A percentile compares a stretch with the other conserved stretches of the same genome.
Evolutionary conservation across 2,797 vertebrate species (phyloP).

Genomic region (Chromobotia macracanthus): DNA sequence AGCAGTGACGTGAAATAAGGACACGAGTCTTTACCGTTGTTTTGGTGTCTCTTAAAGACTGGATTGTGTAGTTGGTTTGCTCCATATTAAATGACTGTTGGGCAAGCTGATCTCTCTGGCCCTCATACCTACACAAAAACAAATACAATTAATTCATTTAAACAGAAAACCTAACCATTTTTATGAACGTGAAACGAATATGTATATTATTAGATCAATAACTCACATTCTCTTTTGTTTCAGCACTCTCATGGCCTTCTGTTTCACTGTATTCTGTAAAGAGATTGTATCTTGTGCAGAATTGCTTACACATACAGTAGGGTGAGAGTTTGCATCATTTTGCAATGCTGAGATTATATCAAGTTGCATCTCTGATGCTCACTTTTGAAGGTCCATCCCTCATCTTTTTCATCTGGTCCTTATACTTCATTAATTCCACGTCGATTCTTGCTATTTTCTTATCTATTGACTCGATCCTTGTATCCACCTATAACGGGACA

Average conservation of each 20-base stretch:
- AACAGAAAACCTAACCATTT: neutral
- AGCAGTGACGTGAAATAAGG: neutral
- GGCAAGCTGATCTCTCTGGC: constrained; percentile 92
- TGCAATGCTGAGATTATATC: neutral
- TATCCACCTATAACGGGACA: constrained; percentile 86
- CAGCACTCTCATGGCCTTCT: constrained; percentile 95
- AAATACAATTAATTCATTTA: neutral
- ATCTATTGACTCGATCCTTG: constrained; percentile 92
- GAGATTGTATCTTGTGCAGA: constrained; percentile 44
- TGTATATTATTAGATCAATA: neutral
- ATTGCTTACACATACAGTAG: neutral
- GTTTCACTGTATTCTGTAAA: constrained; percentile 94
- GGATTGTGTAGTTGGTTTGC: constrained; percentile 98
- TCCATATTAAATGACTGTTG: constrained; percentile 99
- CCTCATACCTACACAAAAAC: constrained; percentile 86
- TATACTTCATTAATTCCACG: constrained; percentile 92
- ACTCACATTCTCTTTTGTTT: constrained; percentile 99
- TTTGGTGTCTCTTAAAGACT: constrained; percentile 96
- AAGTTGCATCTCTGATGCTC: constrained; percentile 38
- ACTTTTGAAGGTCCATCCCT: constrained; percentile 97
- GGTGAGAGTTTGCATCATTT: neutral
- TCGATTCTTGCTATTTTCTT: constrained; percentile 95
- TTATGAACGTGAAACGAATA: neutral
- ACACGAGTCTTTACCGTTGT: constrained; percentile 83
- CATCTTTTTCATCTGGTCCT: constrained; percentile 99